These are phyloP conservation scores for Choloepus hoffmanni DNA, from an alignment of 2,113 vertebrate genomes.

Conservation along the genomic window DNA sequence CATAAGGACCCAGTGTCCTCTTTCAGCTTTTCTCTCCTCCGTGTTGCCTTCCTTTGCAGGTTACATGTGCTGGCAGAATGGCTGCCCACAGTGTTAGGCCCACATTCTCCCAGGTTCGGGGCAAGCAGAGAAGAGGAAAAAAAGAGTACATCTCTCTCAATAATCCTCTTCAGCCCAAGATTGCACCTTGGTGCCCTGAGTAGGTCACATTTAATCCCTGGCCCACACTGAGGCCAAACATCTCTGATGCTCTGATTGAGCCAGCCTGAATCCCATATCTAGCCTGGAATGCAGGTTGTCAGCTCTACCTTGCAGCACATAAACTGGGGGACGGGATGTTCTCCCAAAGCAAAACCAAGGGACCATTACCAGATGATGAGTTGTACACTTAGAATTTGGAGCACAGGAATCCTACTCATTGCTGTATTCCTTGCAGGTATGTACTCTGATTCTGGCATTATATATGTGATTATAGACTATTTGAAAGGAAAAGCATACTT, in stretches of 20 bases:
- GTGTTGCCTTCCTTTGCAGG: not conserved
- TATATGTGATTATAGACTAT: constrained; percentile 49
- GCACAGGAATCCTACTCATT: not conserved
- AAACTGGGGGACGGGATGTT: not conserved
- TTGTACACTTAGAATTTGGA: not conserved
- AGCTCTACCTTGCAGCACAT: not conserved
- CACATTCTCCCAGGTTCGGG: not conserved
- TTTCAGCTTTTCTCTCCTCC: not conserved
- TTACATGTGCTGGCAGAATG: fast-evolving
- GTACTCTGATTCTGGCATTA: not conserved
- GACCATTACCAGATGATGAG: not conserved
- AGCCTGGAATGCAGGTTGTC: not conserved
- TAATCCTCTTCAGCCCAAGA: too few relatives aligned
- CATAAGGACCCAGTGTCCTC: not conserved
- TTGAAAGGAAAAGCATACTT: constrained; percentile 59
- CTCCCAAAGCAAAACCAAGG: not conserved
- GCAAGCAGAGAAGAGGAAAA: not conserved
- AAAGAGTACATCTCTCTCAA: not conserved
- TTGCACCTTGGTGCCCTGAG: not conserved
- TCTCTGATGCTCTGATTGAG: not conserved
- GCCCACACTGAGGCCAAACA: not conserved
- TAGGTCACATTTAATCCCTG: not conserved
- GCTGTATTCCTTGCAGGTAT: not conserved
- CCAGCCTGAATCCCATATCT: not conserved
- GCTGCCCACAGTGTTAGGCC: not conserved